Conservation (phyloP, 2,113 vertebrate genomes). For the Syrrhaptes paradoxus region DNA sequence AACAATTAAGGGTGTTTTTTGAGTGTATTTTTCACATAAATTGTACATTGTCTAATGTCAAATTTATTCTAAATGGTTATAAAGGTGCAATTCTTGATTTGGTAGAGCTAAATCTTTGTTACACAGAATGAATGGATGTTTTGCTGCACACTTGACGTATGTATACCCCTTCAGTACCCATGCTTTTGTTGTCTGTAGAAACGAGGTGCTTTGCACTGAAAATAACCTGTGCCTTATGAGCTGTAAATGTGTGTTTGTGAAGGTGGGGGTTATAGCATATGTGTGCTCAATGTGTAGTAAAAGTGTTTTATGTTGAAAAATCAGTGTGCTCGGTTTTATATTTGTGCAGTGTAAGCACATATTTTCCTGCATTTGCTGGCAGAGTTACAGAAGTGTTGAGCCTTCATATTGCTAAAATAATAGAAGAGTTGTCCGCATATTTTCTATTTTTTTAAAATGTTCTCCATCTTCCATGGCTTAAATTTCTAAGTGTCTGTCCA, state of each 20-base stretch:
- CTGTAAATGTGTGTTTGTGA: background rate
- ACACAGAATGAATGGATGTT: background rate
- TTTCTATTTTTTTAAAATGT: background rate
- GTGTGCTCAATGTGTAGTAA: background rate
- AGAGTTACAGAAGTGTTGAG: background rate
- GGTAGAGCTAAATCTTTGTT: background rate
- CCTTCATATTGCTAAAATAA: constrained; percentile 39
- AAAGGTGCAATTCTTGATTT: background rate
- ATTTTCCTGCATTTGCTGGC: constrained; percentile 5
- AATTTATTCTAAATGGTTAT: background rate
- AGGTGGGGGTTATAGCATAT: background rate
- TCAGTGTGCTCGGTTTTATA: background rate
- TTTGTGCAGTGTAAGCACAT: constrained; percentile 12
- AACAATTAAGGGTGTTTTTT: background rate
- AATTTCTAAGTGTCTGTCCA: background rate
- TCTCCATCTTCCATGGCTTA: background rate
- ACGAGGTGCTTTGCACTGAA: background rate
- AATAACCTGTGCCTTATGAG: background rate
- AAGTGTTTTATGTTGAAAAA: background rate
- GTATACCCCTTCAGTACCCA: background rate
- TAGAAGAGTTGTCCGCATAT: constrained; percentile 8
- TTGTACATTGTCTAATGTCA: background rate
- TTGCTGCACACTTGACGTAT: background rate
- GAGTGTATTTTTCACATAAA: background rate
- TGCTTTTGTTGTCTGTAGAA: background rate